Conservation (phyloP, 2,888 invertebrate genomes). For the Branchinecta sandiegonensis region DNA sequence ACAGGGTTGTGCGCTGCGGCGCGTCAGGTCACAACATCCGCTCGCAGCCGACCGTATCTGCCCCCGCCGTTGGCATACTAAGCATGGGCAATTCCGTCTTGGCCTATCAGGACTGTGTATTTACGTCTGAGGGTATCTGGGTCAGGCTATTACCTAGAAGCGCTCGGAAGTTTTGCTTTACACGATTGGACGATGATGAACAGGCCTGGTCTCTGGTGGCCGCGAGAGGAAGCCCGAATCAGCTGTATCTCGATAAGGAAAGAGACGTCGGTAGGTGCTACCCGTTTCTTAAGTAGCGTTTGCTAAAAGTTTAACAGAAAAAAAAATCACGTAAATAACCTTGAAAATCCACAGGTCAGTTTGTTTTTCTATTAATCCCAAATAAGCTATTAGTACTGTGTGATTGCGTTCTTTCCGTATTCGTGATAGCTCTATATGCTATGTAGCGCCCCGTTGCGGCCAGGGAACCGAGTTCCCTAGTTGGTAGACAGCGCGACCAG, state of each 20-base stretch:
- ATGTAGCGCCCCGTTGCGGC: no score
- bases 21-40: conserved; percentile 60
- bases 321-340: no score
- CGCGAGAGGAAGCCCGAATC: conserved; percentile 12
- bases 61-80: conserved; percentile 53
- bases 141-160: conserved; percentile 47
- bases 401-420: no score
- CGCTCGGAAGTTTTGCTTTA: conserved; percentile 49
- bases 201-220: conserved; percentile 58
- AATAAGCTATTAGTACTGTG: no score
- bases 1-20: conserved; percentile 56
- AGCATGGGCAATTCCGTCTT: conserved; percentile 49
- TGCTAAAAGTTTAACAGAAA: no score
- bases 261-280: conserved; percentile 33
- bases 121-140: conserved; percentile 50
- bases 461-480: no score
- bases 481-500: no score
- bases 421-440: no score
- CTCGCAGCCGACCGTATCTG: conserved; percentile 49
- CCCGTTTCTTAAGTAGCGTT: no score
- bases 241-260: conserved; percentile 45
- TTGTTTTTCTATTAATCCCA: no score
- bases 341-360: no score
- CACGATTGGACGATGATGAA: conserved; percentile 38
- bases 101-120: conserved; percentile 31